Conservation (phyloP, 1,140 invertebrate species). For the Drosophila lacertosa region DNA sequence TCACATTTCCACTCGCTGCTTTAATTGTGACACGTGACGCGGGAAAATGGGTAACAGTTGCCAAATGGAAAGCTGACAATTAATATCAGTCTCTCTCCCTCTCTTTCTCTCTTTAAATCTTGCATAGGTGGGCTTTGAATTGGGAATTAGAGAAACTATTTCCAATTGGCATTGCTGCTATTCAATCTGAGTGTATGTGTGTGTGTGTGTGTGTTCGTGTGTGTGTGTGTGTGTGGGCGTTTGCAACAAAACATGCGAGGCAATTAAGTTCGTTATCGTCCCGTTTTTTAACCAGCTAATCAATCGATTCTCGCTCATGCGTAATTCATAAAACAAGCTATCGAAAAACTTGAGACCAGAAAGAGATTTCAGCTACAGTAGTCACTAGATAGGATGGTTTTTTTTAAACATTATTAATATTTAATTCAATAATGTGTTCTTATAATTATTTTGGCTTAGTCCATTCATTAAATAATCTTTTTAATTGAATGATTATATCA, state of each 20-base stretch:
- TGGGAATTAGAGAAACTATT: constrained; percentile 63
- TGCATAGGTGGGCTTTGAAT: constrained; percentile 50
- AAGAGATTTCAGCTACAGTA: neutral
- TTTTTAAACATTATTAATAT: too few species aligned
- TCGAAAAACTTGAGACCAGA: neutral
- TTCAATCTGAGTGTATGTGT: constrained; percentile 2
- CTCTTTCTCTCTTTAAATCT: constrained; percentile 11
- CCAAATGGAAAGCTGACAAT: constrained; percentile 67
- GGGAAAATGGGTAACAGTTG: constrained; percentile 61
- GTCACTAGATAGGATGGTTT: neutral
- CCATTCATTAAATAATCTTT: too few species aligned
- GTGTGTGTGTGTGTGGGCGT: constrained; percentile 51
- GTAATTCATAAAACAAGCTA: constrained; percentile 47
- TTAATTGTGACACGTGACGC: constrained; percentile 48
- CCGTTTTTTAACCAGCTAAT: constrained; percentile 36
- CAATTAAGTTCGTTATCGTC: constrained; percentile 60
- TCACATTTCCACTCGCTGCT: constrained; percentile 33
- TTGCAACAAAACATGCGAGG: constrained; percentile 52
- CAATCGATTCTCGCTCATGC: constrained; percentile 48
- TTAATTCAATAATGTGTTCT: too few species aligned
- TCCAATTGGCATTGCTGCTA: constrained; percentile 29
- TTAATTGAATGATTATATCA: neutral
- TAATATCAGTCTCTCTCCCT: constrained; percentile 52
- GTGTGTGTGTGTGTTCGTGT: constrained; percentile 15
- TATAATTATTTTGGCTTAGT: too few species aligned